Conservation (phyloP, 2,888 invertebrate species). For the Mythimna pallens region DNA sequence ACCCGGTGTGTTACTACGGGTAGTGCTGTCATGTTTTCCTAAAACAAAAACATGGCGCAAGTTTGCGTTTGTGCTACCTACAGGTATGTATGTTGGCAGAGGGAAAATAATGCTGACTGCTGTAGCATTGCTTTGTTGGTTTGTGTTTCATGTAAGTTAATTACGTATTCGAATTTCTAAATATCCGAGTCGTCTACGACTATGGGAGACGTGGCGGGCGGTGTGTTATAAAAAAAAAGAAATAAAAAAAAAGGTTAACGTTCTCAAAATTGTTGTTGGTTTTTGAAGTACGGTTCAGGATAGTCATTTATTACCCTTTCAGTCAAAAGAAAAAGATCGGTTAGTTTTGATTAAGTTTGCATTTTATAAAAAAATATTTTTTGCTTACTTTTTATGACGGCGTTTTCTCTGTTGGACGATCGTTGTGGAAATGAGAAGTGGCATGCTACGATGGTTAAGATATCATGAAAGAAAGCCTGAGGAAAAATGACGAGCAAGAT, state of each 20-base stretch:
- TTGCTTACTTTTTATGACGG: conserved; percentile 26
- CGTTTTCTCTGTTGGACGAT: conserved; percentile 25
- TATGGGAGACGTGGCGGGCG: no score
- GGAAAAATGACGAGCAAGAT: conserved; percentile 28
- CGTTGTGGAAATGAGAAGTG: conserved; percentile 55
- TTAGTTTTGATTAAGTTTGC: conserved; percentile 23
- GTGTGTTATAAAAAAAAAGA: no score
- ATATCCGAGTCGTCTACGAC: no score
- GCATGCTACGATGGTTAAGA: conserved; percentile 52
- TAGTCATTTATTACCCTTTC: background rate
- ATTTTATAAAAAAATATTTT: conserved; percentile 33
- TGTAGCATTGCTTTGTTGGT: conserved; percentile 20
- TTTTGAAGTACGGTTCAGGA: background rate
- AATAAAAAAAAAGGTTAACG: no score
- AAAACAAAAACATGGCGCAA: conserved; percentile 50
- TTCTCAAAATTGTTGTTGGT: background rate
- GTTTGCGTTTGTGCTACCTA: conserved; percentile 29
- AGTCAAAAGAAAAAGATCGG: background rate
- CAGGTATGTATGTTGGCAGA: conserved; percentile 5
- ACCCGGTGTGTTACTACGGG: conserved; percentile 30
- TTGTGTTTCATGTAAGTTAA: conserved; percentile 14
- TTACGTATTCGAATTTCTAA: no score
- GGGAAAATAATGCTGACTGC: conserved; percentile 18
- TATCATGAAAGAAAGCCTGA: conserved; percentile 50
- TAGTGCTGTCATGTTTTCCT: conserved; percentile 25